phyloP scores from a whole-genome alignment of 2,888 invertebrate species.

The Phengaris alcon region DNA sequence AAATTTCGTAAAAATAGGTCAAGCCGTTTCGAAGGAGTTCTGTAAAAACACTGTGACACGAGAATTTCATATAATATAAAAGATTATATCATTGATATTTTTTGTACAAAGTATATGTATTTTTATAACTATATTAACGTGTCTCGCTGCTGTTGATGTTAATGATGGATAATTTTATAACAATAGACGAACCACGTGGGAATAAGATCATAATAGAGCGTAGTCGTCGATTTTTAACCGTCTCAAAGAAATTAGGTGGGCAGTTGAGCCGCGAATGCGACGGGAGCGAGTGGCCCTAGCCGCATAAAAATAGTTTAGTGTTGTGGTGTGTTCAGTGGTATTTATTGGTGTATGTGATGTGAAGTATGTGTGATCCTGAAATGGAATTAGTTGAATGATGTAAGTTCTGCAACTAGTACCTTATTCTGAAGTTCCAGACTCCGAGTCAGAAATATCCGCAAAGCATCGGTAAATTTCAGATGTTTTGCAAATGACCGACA shows the following conservation, averaged over 20 bases:
- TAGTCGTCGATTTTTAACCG: constrained; percentile 43
- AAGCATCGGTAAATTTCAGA: background rate
- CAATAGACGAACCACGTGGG: constrained; percentile 7
- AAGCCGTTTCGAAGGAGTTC: too few relatives aligned
- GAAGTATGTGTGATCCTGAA: constrained; percentile 24
- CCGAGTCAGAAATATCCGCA: background rate
- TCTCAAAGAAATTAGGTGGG: constrained; percentile 55
- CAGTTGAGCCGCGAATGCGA: constrained; percentile 63
- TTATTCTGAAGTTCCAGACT: background rate
- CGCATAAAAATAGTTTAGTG: constrained; percentile 10
- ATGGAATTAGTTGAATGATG: constrained; percentile 28
- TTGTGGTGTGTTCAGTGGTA: constrained; percentile 31
- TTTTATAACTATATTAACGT: background rate
- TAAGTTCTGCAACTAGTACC: constrained; percentile 28
- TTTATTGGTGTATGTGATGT: constrained; percentile 32
- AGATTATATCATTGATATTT: too few relatives aligned
- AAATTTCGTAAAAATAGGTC: too few relatives aligned
- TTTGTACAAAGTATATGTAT: too few relatives aligned
- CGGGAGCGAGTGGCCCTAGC: constrained; percentile 47
- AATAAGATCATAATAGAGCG: constrained; percentile 39
- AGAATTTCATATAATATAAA: too few relatives aligned
- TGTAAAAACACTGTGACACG: too few relatives aligned
- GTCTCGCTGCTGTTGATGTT: background rate
- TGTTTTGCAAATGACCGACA: background rate
- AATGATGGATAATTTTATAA: background rate